Evolutionary conservation across 1,140 invertebrate genomes (phyloP), one percentile per base, ranked within the genome.

Genomic region (Papilio aristodemus): DNA sequence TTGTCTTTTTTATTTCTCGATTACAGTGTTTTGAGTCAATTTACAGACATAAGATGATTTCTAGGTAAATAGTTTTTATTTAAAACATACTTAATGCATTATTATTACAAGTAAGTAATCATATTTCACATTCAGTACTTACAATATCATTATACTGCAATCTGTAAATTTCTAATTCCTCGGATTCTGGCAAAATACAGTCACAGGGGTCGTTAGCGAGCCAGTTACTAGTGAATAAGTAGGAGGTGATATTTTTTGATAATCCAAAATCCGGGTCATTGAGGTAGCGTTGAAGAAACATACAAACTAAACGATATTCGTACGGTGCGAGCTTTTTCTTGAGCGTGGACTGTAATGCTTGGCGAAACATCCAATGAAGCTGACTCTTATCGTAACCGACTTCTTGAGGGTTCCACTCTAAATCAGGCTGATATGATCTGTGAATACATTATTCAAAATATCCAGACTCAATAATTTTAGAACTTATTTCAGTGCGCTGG

Each of bases 301-400:
- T 38, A 57, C 82, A 86, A 1, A 79, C 81, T 4, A 67, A 14
- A 0, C 66, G 58, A 39, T 70, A 83, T 2, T 91, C 89, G 1
- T 43, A 1, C 0, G 68, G 11, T 14, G 41, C 27, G 0, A 89
- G 70, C 38, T 70, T 77, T 46, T 81, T 87, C 1, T 32, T 62
- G 0, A 91, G 64, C 7, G 77, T 36, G 1, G 81, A 74, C 36
- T 90, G 82, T 10, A 91, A 74, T 0, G 89, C 85, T 75, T 87
- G 80, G 66, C 84, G 75, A 67, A 91, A 91, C 89, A 91, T 91
- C 87, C 87, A 89, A 60, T 91, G 86, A 0, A 85, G 25, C 8
- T 84, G 71, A 64, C 60, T 13, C 67, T 79, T 83, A 2, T 84
- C 68, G 14, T 85, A 86, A 6, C 87, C 85, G 0, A 86, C 79